A percentile compares a stretch with the other conserved stretches of the same genome.
phyloP scores from a whole-genome alignment of 2,797 vertebrate genomes.

The Clamator glandarius region DNA sequence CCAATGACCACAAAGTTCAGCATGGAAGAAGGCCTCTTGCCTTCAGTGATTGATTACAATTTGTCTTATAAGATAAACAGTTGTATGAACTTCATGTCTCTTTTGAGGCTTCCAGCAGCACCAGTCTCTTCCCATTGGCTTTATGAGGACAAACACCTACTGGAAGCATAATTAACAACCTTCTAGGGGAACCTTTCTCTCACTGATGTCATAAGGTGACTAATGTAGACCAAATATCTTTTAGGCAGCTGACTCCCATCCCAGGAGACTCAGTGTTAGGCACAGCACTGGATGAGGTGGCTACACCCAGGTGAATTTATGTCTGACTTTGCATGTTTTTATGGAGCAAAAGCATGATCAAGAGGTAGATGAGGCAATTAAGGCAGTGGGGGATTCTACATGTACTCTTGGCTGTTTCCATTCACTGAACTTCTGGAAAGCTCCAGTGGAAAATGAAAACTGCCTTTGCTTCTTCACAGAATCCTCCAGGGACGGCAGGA shows the following conservation, averaged over 20 bases:
- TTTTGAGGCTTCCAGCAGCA: not conserved
- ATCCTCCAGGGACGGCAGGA: constrained; percentile 22
- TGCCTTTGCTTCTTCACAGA: not conserved
- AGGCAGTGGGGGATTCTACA: not conserved
- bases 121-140: not conserved
- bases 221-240: not conserved
- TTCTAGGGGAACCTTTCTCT: not conserved
- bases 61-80: not conserved
- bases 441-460: not conserved
- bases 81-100: not conserved
- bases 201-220: not conserved
- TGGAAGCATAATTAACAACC: not conserved
- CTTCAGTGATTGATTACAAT: not conserved
- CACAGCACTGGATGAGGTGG: not conserved
- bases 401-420: not conserved
- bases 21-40: not conserved
- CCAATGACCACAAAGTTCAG: not conserved
- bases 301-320: not conserved
- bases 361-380: not conserved
- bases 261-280: not conserved
- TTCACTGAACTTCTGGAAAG: not conserved
- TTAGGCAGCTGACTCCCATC: not conserved
- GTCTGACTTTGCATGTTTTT: not conserved
- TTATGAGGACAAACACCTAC: not conserved
- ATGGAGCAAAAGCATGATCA: accelerated